Conservation (phyloP, 2,113 vertebrate species). For the Myotis yumanensis region DNA sequence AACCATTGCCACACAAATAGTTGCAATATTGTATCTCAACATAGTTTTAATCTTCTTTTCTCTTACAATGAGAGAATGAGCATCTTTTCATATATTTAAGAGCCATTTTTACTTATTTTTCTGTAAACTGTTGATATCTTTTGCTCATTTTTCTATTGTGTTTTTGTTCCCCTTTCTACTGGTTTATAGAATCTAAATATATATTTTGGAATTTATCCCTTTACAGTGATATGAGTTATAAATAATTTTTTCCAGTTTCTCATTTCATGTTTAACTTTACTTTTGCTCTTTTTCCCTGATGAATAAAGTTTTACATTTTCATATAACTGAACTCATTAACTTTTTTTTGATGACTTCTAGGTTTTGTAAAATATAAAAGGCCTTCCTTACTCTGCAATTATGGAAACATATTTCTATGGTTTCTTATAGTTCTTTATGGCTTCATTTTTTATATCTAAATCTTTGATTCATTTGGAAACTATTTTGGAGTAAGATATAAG, state of each 20-base stretch:
- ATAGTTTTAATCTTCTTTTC: not conserved
- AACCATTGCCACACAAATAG: not conserved
- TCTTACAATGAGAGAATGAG: not conserved
- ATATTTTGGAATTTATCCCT: not conserved
- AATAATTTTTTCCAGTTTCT: not conserved
- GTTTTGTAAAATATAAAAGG: constrained; percentile 44
- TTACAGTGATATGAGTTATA: not conserved
- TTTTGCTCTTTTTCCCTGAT: not conserved
- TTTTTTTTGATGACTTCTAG: not conserved
- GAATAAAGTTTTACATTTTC: not conserved
- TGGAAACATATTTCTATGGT: not conserved
- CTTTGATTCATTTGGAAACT: not conserved
- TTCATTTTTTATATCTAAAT: not conserved
- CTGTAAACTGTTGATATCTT: not conserved
- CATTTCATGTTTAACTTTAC: not conserved
- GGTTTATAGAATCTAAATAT: not conserved
- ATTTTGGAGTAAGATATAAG: not conserved
- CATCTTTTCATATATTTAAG: not conserved
- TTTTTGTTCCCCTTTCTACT: not conserved
- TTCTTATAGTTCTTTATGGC: not conserved
- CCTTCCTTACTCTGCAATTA: not conserved
- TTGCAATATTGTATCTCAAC: not conserved
- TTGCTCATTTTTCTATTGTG: not conserved
- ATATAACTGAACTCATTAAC: not conserved
- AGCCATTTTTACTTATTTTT: not conserved